Conservation (phyloP, 1,140 invertebrate species). For the Carcinoscorpius rotundicauda region DNA sequence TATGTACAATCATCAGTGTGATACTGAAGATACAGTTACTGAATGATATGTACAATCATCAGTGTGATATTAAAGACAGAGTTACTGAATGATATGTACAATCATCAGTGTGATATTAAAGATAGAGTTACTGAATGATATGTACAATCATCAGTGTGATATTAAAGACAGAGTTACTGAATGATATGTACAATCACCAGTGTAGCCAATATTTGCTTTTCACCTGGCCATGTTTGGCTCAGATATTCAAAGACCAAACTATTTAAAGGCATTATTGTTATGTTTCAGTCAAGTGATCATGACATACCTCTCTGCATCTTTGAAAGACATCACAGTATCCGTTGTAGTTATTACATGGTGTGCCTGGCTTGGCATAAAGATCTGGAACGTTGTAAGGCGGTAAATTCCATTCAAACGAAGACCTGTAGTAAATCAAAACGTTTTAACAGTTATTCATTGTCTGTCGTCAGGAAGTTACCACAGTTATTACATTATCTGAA, state of each 20-base stretch:
- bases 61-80: no score
- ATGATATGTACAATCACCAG: no score
- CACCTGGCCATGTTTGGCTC: conserved; percentile 31
- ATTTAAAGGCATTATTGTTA: conserved; percentile 23
- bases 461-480: no score
- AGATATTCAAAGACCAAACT: conserved; percentile 8
- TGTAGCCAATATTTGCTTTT: conserved; percentile 9
- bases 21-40: no score
- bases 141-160: no score
- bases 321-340: conserved; percentile 99
- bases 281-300: conserved; percentile 43
- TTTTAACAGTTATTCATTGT: conserved; percentile 1
- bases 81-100: no score
- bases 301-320: conserved; percentile 89
- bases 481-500: no score
- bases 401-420: conserved; percentile 81
- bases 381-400: conserved; percentile 78
- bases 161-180: no score
- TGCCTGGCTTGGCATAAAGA: conserved; percentile 67
- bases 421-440: conserved; percentile 43
- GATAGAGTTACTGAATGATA: no score
- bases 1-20: no score
- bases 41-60: no score
- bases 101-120: no score
- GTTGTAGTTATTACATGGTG: conserved; percentile 93